Conservation (phyloP, 2,113 vertebrate species). For the Bubo blakistoni region DNA sequence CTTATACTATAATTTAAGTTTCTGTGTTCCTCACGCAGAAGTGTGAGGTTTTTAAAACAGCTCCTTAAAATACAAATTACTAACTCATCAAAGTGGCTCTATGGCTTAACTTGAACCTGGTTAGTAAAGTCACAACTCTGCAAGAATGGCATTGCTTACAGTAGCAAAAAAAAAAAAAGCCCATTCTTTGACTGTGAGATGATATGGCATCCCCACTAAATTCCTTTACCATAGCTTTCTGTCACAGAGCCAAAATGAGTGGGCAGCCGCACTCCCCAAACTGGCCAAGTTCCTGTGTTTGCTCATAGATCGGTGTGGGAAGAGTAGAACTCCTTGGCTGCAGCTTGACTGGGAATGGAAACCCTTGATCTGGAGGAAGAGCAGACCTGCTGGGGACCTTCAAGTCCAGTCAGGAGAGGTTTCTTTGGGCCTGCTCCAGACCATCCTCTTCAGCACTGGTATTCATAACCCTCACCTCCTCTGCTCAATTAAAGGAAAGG, state of each 20-base stretch:
- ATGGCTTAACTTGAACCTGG: neutral
- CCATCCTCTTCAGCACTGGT: neutral
- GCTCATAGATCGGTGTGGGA: neutral
- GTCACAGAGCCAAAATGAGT: neutral
- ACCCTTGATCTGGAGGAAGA: neutral
- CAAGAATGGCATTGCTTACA: neutral
- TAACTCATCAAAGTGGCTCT: neutral
- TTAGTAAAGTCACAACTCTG: neutral
- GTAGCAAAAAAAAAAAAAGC: neutral
- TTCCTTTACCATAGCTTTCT: neutral
- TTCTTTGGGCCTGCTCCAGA: neutral
- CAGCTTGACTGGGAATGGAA: neutral
- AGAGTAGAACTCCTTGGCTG: neutral
- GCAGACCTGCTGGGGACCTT: neutral
- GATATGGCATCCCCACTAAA: neutral
- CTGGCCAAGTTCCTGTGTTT: accelerated
- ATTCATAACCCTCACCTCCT: neutral
- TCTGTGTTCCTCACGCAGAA: neutral
- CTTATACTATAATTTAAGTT: neutral
- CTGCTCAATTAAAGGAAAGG: too few relatives aligned
- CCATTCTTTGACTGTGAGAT: neutral
- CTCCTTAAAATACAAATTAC: neutral
- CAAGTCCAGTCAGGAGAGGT: neutral
- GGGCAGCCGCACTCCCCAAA: neutral
- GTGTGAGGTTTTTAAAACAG: neutral